A percentile compares a stretch with the other conserved stretches of the same genome.
Evolutionary conservation across 2,888 invertebrate species (phyloP).

Genomic region (Orthosia gracilis): DNA sequence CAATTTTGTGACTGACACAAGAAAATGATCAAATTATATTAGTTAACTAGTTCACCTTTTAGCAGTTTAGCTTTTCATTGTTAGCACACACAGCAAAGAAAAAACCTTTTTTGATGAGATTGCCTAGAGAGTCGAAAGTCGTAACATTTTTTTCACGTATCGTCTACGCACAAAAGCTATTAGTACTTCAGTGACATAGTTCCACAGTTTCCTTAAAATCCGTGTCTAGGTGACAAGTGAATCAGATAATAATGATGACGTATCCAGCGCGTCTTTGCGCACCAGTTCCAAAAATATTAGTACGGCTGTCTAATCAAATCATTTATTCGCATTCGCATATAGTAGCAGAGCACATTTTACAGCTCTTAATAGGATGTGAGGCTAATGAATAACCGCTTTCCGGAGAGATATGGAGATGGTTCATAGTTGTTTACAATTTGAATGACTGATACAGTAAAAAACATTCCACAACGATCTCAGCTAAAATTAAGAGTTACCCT

Average conservation of each 20-base stretch:
- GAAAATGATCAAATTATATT: neutral
- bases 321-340: too few species aligned
- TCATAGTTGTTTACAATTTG: neutral
- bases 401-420: neutral
- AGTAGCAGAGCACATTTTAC: constrained; percentile 13
- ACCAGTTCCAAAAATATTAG: constrained; percentile 61
- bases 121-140: neutral
- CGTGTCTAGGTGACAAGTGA: constrained; percentile 60
- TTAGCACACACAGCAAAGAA: neutral
- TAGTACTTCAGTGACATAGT: constrained; percentile 57
- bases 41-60: neutral
- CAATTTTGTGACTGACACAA: neutral
- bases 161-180: constrained; percentile 55
- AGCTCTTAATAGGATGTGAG: constrained; percentile 12
- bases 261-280: constrained; percentile 51
- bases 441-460: neutral
- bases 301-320: constrained; percentile 62
- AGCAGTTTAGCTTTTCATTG: neutral
- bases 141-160: constrained; percentile 18
- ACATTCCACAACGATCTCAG: neutral
- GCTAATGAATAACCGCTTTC: constrained; percentile 7
- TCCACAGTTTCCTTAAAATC: constrained; percentile 44
- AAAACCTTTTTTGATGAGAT: neutral
- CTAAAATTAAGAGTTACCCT: neutral
- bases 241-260: constrained; percentile 68